Evolutionary conservation across 2,797 vertebrate species (phyloP).

Genomic region (Cynodonichthys magdalenae): DNA sequence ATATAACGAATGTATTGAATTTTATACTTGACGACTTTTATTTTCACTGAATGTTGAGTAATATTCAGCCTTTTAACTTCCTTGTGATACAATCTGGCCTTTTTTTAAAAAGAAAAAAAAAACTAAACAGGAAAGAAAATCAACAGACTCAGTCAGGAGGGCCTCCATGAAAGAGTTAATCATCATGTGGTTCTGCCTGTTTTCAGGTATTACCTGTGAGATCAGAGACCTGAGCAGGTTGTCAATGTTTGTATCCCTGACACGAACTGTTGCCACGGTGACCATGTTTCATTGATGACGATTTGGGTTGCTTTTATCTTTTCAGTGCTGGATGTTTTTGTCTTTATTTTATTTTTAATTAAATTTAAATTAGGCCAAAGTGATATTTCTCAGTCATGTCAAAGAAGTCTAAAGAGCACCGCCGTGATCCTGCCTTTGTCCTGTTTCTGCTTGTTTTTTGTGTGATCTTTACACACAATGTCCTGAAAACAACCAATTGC

Average conservation of each 20-base stretch:
- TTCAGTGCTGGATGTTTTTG: conserved; percentile 5
- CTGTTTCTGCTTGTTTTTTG: too few relatives aligned
- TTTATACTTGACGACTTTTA: conserved; percentile 65
- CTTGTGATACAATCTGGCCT: conserved; percentile 21
- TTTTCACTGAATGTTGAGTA: conserved; percentile 27
- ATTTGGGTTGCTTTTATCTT: conserved; percentile 29
- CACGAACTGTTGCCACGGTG: conserved; percentile 34
- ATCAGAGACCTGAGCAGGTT: conserved; percentile 19
- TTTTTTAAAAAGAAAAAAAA: background rate
- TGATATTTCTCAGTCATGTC: too few relatives aligned
- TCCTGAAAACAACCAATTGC: too few relatives aligned
- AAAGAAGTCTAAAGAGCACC: too few relatives aligned
- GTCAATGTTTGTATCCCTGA: conserved; percentile 63
- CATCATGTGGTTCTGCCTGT: conserved; percentile 27
- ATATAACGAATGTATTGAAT: conserved; percentile 72
- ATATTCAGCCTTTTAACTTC: conserved; percentile 19
- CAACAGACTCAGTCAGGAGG: conserved; percentile 15
- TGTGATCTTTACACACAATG: too few relatives aligned
- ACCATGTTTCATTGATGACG: conserved; percentile 37
- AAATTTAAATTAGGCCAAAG: too few relatives aligned
- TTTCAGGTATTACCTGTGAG: conserved; percentile 48
- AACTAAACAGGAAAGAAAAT: conserved; percentile 11
- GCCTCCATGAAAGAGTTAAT: conserved; percentile 55
- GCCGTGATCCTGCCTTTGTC: too few relatives aligned
- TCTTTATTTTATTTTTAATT: too few relatives aligned